Evolutionary conservation across 2,888 invertebrate genomes (phyloP), one percentile per base, ranked within the genome.

Genomic region (Cistogaster globosa): DNA sequence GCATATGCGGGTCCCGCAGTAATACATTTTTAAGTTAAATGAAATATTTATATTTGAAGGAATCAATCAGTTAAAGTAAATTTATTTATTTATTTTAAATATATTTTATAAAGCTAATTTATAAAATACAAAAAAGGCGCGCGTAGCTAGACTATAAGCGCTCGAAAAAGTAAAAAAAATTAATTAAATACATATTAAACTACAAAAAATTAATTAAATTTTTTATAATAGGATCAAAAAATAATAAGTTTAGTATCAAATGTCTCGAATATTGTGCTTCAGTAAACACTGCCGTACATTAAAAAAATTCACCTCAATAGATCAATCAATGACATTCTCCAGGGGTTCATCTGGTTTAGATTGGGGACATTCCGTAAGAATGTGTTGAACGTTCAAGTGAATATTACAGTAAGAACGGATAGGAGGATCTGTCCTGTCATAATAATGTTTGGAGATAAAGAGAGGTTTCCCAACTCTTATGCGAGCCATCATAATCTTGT

Each of bases 391-490:
- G 26, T 7, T 48, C 16, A 45, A 16, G 11, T 9, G 26, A 16
- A 12, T 45, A 51, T 65, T 65, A 12, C 48, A 48, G 48, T 45
- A 1, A 38, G 38, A 38, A 38, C 38, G 6, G 1, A 38, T 38
- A 38, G 38, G 51, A 36, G 22, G 55, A 55, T 68, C 55, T 26
- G 55, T 20, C 6, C 38, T 36, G 2, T 55, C 32, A 38, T 38
- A 38, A 38, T 38, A 38, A 38, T 38, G 38, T 38, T 38, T 38
- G 6, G 38, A 8, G 8, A 38, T 38, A 20, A 38, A 55, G 18
- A 55, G 38, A 20, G 68, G 1, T 36, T n/a, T 68, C 11, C 36
- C 65, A 48, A 65, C 65, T 32, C 65, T 65, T 11, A 65, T 20
- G 38, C 45, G 65, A 26, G 48, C 48, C n/a, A 65, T 16, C 8